Conservation (phyloP, 2,113 vertebrate species). For the Romanogobio albipinnatus region DNA sequence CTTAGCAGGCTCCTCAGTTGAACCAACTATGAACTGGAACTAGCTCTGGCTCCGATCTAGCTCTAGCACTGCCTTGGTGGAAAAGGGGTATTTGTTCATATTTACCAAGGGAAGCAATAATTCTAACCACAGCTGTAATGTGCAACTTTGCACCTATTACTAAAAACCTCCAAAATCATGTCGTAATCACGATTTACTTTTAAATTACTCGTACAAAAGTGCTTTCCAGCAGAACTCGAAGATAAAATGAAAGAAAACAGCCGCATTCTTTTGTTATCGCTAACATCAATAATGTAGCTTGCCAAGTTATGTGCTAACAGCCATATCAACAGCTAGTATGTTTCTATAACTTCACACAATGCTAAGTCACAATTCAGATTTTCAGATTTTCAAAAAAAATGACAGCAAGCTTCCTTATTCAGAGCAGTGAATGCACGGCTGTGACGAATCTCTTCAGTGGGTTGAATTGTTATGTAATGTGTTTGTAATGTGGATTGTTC, state of each 20-base stretch:
- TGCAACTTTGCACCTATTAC: not conserved
- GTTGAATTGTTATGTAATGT: too few species aligned
- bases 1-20: too few species aligned
- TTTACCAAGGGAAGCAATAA: too few species aligned
- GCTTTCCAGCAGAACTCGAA: not conserved
- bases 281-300: not conserved
- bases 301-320: not conserved
- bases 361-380: not conserved
- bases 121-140: too few species aligned
- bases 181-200: not conserved
- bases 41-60: too few species aligned
- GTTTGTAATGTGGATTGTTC: too few species aligned
- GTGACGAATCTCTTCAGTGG: too few species aligned
- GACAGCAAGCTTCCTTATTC: too few species aligned
- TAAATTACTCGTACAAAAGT: not conserved
- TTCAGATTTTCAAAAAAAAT: not conserved
- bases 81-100: too few species aligned
- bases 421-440: too few species aligned
- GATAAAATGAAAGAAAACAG: not conserved
- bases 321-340: not conserved
- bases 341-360: not conserved
- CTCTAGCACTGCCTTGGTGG: too few species aligned
- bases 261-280: not conserved
- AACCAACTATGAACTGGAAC: too few species aligned
- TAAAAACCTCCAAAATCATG: not conserved